phyloP scores from a whole-genome alignment of 2,888 invertebrate genomes.

The Apotomis turbidana region DNA sequence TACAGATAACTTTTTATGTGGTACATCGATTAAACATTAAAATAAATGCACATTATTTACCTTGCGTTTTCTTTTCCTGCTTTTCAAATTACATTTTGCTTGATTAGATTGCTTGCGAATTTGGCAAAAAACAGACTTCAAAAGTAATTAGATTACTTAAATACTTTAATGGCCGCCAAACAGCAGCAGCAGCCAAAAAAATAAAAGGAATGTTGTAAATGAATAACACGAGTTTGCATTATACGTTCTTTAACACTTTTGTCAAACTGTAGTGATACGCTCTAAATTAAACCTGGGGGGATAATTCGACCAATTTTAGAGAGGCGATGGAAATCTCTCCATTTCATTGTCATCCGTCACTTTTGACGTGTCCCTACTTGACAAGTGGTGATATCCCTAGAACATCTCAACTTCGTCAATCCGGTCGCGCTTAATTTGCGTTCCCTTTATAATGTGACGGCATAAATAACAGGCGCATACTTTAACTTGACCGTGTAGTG shows the following conservation, averaged over 20 bases:
- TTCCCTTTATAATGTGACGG: no score
- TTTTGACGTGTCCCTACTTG: no score
- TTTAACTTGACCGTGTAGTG: no score
- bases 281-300: neutral
- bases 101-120: slow-evolving; percentile 12
- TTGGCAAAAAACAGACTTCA: neutral
- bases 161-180: slow-evolving; percentile 10
- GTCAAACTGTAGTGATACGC: neutral
- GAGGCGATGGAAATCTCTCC: no score
- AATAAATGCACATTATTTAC: slow-evolving; percentile 51
- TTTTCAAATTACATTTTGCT: neutral
- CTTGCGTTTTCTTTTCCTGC: slow-evolving; percentile 1
- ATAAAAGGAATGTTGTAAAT: neutral
- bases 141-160: slow-evolving; percentile 25
- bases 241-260: neutral
- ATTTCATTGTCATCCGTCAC: no score
- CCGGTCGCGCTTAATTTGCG: no score
- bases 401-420: no score
- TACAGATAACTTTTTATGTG: slow-evolving; percentile 77
- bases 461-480: no score
- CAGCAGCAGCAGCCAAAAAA: neutral
- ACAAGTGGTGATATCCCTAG: no score
- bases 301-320: no score
- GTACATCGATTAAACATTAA: slow-evolving; percentile 73
- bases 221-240: neutral